A percentile compares a stretch with the other conserved stretches of the same genome.
Evolutionary conservation across 1,140 invertebrate species (phyloP).

Genomic region (Hyposmocoma kahamanoa): DNA sequence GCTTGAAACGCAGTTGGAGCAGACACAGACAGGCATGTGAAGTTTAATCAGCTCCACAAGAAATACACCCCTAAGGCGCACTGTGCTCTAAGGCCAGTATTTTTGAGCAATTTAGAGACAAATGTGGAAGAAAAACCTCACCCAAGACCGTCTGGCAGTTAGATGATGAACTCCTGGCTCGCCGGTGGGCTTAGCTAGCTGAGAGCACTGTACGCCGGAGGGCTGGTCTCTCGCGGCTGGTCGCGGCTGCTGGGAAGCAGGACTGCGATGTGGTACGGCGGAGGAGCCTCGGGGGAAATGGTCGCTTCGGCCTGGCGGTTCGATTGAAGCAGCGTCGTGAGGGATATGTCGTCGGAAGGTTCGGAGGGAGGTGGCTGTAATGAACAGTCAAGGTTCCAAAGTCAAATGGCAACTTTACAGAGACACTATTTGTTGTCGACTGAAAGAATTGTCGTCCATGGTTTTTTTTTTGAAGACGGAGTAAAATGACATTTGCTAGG

Average conservation of each 20-base stretch:
- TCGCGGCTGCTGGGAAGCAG: conserved; percentile 70
- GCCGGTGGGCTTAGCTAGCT: conserved; percentile 63
- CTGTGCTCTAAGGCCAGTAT: too few relatives aligned
- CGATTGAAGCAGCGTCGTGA: conserved; percentile 23
- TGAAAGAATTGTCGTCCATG: too few relatives aligned
- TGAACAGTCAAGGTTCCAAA: too few relatives aligned
- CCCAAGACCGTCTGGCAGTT: conserved; percentile 7
- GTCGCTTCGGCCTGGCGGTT: conserved; percentile 12
- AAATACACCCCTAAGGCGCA: too few relatives aligned
- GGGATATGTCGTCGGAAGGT: conserved; percentile 32
- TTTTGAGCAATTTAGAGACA: too few relatives aligned
- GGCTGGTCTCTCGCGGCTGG: conserved; percentile 63
- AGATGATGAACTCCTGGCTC: conserved; percentile 37
- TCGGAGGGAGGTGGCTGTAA: conserved; percentile 11
- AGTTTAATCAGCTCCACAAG: too few relatives aligned
- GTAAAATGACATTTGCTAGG: too few relatives aligned
- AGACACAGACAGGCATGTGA: background rate
- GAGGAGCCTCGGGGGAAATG: conserved; percentile 56
- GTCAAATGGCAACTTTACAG: too few relatives aligned
- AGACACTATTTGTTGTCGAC: too few relatives aligned
- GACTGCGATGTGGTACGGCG: conserved; percentile 81
- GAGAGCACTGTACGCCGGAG: conserved; percentile 79
- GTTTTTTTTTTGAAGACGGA: too few relatives aligned
- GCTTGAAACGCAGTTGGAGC: background rate
- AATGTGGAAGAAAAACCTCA: too few relatives aligned